Evolutionary conservation across 2,888 invertebrate species (phyloP), one percentile per base, ranked within the genome.

Genomic region (Andrena fulva): DNA sequence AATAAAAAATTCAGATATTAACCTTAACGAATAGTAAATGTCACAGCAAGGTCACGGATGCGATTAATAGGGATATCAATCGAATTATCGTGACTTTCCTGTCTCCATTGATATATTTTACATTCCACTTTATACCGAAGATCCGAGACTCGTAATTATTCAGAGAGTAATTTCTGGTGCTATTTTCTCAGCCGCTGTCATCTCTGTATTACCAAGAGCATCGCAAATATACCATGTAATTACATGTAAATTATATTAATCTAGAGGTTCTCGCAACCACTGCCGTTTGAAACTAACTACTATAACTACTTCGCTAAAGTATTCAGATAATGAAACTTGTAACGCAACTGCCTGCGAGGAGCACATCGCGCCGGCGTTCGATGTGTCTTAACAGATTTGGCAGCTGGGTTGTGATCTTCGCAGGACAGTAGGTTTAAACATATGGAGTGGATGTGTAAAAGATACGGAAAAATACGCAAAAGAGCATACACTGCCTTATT

Each of bases 401-500:
- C 52, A 63, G 31, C 78, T 63, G 33, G 59, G 66, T 74, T 74
- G 72, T 56, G 59, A 67, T 71, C 70, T 70, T 74, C 59, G 63
- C 20, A 59, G 62, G 77, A 71, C 31, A 56, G 76, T 68, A 80
- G 76, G 33, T 75, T 85, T 77, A 72, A 79, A 54, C 59, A 72
- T 73, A 77, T 62, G 52, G 50, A 84, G 66, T 48, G 75, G 66
- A 77, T 59, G 54, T 74, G 80, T 78, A 77, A 66, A 79, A 80
- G 70, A 80, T 83, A 64, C 78, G 84, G 72, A 68, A 73, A 77
- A 73, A 63, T 84, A 87, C 87, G 84, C 87, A 85, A 87, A 85
- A 87, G 88, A 90, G 86, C 89, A 90, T 91, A 91, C 92, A 93
- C 92, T 93, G 93, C 93, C 93, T 93, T 93, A 93, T 93, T 93